Percentiles rank a stretch among this genome's conserved stretches.
Evolutionary conservation across 2,888 invertebrate genomes (phyloP).

Genomic region (Rhodophaea formosa): DNA sequence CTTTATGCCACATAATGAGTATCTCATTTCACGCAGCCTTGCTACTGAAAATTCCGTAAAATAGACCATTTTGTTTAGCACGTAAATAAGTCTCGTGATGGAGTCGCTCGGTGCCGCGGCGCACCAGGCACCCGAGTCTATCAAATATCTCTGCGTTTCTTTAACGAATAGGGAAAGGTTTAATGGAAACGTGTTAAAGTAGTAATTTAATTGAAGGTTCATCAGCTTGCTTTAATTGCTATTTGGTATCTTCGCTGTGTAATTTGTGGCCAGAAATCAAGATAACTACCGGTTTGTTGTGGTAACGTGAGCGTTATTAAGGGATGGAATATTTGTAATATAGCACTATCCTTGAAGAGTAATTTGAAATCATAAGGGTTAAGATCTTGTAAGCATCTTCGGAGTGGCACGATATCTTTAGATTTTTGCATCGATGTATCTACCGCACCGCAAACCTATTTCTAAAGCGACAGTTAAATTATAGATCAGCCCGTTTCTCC

Average conservation of each 20-base stretch:
- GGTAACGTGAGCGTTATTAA: no score
- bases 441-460: no score
- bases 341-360: no score
- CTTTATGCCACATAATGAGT: neutral
- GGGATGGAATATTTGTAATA: no score
- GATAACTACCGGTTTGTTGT: no score
- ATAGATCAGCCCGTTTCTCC: no score
- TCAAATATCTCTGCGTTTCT: neutral
- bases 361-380: no score
- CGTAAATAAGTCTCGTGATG: slow-evolving; percentile 26
- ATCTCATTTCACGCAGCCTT: neutral
- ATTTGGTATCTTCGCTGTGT: neutral
- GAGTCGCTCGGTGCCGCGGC: slow-evolving; percentile 32
- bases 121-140: slow-evolving; percentile 37
- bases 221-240: neutral
- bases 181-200: neutral
- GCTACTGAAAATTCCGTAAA: neutral
- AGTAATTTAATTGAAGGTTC: neutral
- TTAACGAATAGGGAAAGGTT: neutral
- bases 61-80: slow-evolving; percentile 21
- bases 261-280: neutral
- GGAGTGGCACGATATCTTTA: no score
- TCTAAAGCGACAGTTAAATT: no score
- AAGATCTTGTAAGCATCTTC: no score
- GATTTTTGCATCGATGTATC: no score